Evolutionary conservation across 2,888 invertebrate species (phyloP), one percentile per base, ranked within the genome.

Genomic region (Dusona sp.): DNA sequence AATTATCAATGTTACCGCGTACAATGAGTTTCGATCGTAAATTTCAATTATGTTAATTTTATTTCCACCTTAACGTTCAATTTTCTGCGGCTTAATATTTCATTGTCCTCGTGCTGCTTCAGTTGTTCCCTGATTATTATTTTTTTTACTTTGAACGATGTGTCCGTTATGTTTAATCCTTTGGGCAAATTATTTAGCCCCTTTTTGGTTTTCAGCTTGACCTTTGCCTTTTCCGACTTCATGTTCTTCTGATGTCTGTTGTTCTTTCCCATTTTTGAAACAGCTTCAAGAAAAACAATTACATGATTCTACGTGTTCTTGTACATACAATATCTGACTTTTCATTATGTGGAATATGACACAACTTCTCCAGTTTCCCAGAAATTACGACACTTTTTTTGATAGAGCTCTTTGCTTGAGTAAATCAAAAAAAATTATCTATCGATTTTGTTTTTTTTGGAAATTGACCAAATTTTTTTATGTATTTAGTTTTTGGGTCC

Each of bases 141-240:
- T 92, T 98, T 97, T 91, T 97, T 97, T 0, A 98, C 96, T 95
- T 98, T 98, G 91, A 99, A 98, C 90, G 97, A 96, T 0, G 98
- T 97, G 93, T 98, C 97, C 0, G 99, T 99, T 6, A 98, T 96
- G 95, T 99, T 99, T 77, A 97, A 96, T 9, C 98, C 98, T 95
- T 98, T 98, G 0, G 97, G 97, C 77, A 99, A 94, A 54, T 91
- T 86, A 54, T 93, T 90, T 36, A 93, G 94, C 0, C 85, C 11
- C 91, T 96, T 96, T 94, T 97, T 96, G 84, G 97, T 97, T 94
- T 98, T 99, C 48, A 99, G 94, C 93, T 99, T 98, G 0, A 97
- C 97, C 95, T 99, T 99, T 0, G 97, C 96, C 92, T 98, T 98
- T 93, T 99, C 98, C 0, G 97, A 96, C 90, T 97, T 97, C 4